Evolutionary conservation across 2,113 vertebrate species (phyloP), one percentile per base, ranked within the genome.

Genomic region (Suncus etruscus): DNA sequence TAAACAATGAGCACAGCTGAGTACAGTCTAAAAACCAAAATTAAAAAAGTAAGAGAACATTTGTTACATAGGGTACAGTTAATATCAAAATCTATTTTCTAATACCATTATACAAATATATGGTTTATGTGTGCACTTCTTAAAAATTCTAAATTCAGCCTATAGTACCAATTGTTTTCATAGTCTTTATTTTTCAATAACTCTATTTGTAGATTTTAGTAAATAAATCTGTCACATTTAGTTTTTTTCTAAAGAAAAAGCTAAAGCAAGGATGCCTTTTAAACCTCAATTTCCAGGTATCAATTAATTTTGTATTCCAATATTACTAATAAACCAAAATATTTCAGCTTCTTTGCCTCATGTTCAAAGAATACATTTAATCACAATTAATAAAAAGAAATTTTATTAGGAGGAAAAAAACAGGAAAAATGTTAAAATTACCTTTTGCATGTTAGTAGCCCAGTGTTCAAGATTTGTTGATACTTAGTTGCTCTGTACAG

Each of bases 61-160:
- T 32, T 31, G 51, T 76, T 77, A 51, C 73, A 18, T 15, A 66
- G 9, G 6, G 0, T 6, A 65, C 5, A 50, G 22, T 74, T 58
- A 58, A 48, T 74, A 87, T 73, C 9, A 22, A 89, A 45, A 66
- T 8, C 66, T 32, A 68, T 25, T 54, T 7, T 50, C 47, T 75
- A 48, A 86, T 73, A 68, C 4, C 9, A 73, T 8, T 24, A 31
- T 48, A 54, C 3, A 39, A 39, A 3, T 3, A 39, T 39, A 39
- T 39, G 39, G 39, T 39, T 39, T 39, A 39, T 3, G 39, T 39
- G 11, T 22, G 11, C 11, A 29, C 39, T 2, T 11, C 66, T 72
- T 75, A 86, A 61, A 8, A 68, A 72, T 87, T 86, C 8, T 89
- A 66, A 89, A 89, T 83, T 70, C 27, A 39, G 1, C n/a, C 10